Evolutionary conservation across 2,888 invertebrate genomes (phyloP).

Genomic region (Himalopsyche kuldschensis): DNA sequence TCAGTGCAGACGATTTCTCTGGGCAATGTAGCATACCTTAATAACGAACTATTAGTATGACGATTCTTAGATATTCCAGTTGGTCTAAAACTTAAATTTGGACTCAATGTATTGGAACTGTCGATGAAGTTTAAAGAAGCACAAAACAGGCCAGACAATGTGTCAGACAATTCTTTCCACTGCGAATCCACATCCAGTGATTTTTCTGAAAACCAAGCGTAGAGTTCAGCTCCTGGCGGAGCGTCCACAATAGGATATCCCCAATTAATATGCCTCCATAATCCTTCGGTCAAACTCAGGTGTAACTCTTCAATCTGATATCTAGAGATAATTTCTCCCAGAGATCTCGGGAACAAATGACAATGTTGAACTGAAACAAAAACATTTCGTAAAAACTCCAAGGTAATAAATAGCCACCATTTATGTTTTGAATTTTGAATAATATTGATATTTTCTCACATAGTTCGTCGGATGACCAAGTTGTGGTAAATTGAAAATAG

Average conservation of each 20-base stretch:
- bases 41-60: slow-evolving; percentile 58
- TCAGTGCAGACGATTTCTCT: slow-evolving; percentile 98
- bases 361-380: slow-evolving; percentile 72
- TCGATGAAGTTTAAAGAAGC: slow-evolving; percentile 95
- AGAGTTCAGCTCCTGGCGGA: slow-evolving; percentile 91
- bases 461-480: slow-evolving; percentile 65
- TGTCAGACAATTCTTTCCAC: slow-evolving; percentile 88
- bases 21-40: slow-evolving; percentile 88
- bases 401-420: neutral
- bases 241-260: slow-evolving; percentile 90
- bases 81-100: slow-evolving; percentile 82
- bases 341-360: slow-evolving; percentile 82
- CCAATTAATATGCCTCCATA: slow-evolving; percentile 94
- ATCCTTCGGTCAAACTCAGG: slow-evolving; percentile 87
- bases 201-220: slow-evolving; percentile 84
- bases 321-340: slow-evolving; percentile 83
- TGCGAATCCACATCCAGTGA: slow-evolving; percentile 73
- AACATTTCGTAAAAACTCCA: neutral
- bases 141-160: slow-evolving; percentile 93
- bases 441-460: slow-evolving; percentile 55
- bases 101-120: slow-evolving; percentile 78
- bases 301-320: slow-evolving; percentile 89
- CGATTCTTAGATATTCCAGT: slow-evolving; percentile 61
- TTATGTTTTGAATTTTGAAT: neutral
- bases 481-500: slow-evolving; percentile 88